Conservation (phyloP, 2,888 invertebrate species). For the Acronicta leporina region DNA sequence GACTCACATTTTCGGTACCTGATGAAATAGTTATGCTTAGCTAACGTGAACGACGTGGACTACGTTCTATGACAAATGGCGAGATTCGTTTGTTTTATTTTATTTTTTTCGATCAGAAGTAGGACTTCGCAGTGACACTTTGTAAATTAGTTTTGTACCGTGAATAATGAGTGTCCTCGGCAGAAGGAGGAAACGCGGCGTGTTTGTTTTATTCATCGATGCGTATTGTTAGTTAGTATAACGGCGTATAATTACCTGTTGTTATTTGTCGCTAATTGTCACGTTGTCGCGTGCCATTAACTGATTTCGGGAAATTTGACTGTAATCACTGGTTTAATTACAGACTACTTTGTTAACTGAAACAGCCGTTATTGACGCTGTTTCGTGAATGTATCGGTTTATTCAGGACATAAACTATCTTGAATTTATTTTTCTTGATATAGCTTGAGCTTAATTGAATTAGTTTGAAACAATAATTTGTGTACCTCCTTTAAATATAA, state of each 20-base stretch:
- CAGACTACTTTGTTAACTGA: slow-evolving; percentile 7
- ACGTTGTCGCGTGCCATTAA: slow-evolving; percentile 23
- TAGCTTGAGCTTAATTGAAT: too few relatives aligned
- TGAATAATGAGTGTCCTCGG: slow-evolving; percentile 64
- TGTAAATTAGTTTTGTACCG: slow-evolving; percentile 70
- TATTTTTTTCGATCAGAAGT: slow-evolving; percentile 55
- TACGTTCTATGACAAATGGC: slow-evolving; percentile 52
- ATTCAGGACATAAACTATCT: too few relatives aligned
- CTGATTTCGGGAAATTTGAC: slow-evolving; percentile 18
- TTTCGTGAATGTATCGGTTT: too few relatives aligned
- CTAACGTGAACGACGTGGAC: slow-evolving; percentile 9
- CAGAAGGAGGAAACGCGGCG: slow-evolving; percentile 23
- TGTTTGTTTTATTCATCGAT: slow-evolving; percentile 14
- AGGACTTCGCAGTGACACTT: slow-evolving; percentile 68
- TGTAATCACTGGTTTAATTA: slow-evolving; percentile 24
- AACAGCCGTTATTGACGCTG: not conserved
- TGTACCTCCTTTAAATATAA: too few relatives aligned
- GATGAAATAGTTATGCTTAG: slow-evolving; percentile 11
- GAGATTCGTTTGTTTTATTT: slow-evolving; percentile 56
- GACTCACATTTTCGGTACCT: slow-evolving; percentile 4
- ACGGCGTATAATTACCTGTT: slow-evolving; percentile 17
- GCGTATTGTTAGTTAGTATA: slow-evolving; percentile 6
- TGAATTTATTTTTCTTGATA: too few relatives aligned
- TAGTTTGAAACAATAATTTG: too few relatives aligned
- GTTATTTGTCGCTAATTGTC: slow-evolving; percentile 28